Percentiles rank a stretch among this genome's conserved stretches.
Evolutionary conservation across 2,113 vertebrate species (phyloP).

Genomic region (Syrrhaptes paradoxus): DNA sequence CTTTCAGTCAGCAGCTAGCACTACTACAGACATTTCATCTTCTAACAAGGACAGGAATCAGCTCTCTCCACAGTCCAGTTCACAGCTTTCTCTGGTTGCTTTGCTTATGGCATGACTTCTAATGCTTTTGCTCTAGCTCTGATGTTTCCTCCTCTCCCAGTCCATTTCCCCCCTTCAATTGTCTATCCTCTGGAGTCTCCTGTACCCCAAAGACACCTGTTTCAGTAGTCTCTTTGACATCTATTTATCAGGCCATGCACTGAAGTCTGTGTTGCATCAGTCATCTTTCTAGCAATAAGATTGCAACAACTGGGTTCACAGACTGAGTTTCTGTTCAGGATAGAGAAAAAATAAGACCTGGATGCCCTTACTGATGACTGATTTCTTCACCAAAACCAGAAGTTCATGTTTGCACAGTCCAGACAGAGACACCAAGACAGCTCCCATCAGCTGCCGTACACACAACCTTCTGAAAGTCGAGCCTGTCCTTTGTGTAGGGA

Average conservation of each 20-base stretch:
- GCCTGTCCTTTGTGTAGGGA: background rate
- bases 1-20: background rate
- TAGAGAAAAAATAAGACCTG: background rate
- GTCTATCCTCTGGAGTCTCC: background rate
- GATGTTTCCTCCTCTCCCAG: background rate
- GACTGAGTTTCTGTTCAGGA: background rate
- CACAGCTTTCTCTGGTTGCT: background rate
- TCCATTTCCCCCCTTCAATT: background rate
- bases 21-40: background rate
- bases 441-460: background rate
- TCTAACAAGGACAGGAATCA: background rate
- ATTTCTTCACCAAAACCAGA: background rate
- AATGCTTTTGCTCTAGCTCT: background rate
- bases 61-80: background rate
- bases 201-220: background rate
- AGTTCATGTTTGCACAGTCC: background rate
- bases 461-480: background rate
- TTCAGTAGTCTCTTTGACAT: background rate
- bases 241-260: background rate
- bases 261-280: background rate
- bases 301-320: background rate
- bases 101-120: background rate
- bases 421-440: background rate
- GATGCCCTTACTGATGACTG: background rate
- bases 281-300: background rate